Evolutionary conservation across 1,140 invertebrate species (phyloP), one percentile per base, ranked within the genome.

Genomic region (Macrosteles quadrilineatus): DNA sequence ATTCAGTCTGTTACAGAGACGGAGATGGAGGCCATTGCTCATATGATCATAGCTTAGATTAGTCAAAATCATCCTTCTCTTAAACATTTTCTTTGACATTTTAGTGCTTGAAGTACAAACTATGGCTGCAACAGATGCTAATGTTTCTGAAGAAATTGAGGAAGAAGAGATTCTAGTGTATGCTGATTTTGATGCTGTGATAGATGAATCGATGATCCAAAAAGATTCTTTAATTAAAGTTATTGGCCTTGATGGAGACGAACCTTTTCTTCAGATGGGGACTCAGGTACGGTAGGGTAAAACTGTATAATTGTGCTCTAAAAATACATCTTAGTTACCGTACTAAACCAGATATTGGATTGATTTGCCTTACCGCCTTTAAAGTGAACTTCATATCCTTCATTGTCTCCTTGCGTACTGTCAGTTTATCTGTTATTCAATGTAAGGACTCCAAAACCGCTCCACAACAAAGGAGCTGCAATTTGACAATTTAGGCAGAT

Each of bases 81-180:
- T 2, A 50, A 4, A 50, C 3, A 50, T 4, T 4, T 50, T 2
- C 14, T 2, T 4, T 2, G 2, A 50, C n/a, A 4, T 4, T 4
- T 50, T 17, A 50, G 14, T 19, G 2, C 23, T 2, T 4, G 45
- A 4, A 4, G 14, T 11, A 43, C n/a, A 11, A 11, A 9, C 9
- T 11, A 11, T 11, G n/a, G n/a, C 40, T 43, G n/a, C 40, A 43
- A 43, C 40, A 43, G 9, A 43, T n/a, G 23, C 6, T 25, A 53
- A 53, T 53, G 47, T 53, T 53, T 53, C 57, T 62, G 36, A 50
- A 55, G 36, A 70, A 25, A 31, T 62, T 53, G 69, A 72, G 23
- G 73, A 74, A 45, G 67, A 73, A 62, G 75, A 76, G 63, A 29
- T 74, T 27, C 47, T 76, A 23, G 74, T 76, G 14, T 72, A 76